A percentile compares a stretch with the other conserved stretches of the same genome.
Conservation (phyloP, 2,797 vertebrate genomes). For the Alcedo atthis region DNA sequence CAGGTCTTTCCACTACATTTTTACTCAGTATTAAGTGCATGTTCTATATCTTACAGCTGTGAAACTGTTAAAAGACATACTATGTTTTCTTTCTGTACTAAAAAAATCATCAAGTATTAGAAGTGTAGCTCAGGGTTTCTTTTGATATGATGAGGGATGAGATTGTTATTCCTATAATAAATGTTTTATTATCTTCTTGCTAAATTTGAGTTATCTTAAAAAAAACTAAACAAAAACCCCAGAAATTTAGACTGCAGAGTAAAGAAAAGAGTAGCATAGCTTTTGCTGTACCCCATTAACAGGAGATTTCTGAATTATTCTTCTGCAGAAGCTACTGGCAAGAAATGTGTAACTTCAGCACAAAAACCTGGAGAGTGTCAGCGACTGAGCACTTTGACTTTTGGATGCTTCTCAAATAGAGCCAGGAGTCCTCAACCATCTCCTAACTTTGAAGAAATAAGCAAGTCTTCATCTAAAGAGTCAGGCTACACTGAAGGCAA, state of each 20-base stretch:
- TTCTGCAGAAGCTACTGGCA: constrained; percentile 74
- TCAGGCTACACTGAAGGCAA: constrained; percentile 56
- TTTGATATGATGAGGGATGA: neutral
- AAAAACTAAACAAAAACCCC: neutral
- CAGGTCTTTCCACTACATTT: neutral
- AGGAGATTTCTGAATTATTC: constrained; percentile 10
- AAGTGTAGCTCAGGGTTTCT: neutral
- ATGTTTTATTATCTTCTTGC: neutral
- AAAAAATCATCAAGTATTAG: neutral
- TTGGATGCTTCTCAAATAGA: constrained; percentile 93
- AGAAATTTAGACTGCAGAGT: neutral
- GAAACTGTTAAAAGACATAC: neutral
- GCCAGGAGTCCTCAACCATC: constrained; percentile 89
- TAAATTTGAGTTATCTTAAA: neutral
- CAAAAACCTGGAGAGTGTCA: constrained; percentile 87
- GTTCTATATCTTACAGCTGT: neutral
- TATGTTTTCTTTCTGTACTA: neutral
- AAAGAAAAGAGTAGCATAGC: neutral
- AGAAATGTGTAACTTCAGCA: constrained; percentile 63
- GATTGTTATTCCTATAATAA: neutral
- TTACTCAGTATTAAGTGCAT: neutral
- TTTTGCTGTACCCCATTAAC: neutral
- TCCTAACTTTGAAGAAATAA: constrained; percentile 81
- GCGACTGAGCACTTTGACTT: constrained; percentile 91
- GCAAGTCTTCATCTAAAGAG: constrained; percentile 73